phyloP scores from a whole-genome alignment of 2,888 invertebrate genomes.

The Microctonus aethiopoides region DNA sequence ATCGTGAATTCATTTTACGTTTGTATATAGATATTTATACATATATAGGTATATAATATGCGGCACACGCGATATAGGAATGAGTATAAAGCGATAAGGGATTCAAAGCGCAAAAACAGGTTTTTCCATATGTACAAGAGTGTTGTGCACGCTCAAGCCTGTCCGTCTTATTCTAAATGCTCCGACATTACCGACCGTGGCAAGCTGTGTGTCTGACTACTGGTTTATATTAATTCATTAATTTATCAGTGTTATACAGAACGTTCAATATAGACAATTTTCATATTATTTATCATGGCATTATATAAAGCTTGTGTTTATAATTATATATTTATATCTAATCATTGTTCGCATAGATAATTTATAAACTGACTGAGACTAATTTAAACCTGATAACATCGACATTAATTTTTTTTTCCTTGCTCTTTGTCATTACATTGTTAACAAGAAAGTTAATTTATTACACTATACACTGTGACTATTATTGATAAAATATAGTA shows the following conservation, averaged over 20 bases:
- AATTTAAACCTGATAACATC: not conserved
- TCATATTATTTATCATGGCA: not conserved
- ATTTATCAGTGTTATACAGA: slow-evolving; percentile 22
- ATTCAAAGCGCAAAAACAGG: slow-evolving; percentile 17
- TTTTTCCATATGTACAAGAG: slow-evolving; percentile 1
- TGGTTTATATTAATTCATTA: slow-evolving; percentile 27
- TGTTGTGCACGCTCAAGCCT: not conserved
- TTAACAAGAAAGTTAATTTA: not conserved
- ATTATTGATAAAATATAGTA: not conserved
- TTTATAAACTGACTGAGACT: not conserved
- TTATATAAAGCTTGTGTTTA: not conserved
- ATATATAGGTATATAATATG: not conserved
- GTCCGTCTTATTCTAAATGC: not conserved
- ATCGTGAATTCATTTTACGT: slow-evolving; percentile 20
- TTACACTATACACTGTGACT: not conserved
- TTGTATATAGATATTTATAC: slow-evolving; percentile 4
- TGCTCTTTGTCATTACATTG: not conserved
- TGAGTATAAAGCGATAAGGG: slow-evolving; percentile 18
- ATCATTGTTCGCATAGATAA: not conserved
- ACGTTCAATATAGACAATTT: not conserved
- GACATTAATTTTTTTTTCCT: not conserved
- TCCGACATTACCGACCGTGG: slow-evolving; percentile 4
- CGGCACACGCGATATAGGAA: slow-evolving; percentile 14
- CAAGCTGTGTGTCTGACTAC: slow-evolving; percentile 17
- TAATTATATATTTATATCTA: not conserved